Base-by-base conservation (phyloP, 2,888 invertebrate species). In the Cyclophora punctaria region DNA sequence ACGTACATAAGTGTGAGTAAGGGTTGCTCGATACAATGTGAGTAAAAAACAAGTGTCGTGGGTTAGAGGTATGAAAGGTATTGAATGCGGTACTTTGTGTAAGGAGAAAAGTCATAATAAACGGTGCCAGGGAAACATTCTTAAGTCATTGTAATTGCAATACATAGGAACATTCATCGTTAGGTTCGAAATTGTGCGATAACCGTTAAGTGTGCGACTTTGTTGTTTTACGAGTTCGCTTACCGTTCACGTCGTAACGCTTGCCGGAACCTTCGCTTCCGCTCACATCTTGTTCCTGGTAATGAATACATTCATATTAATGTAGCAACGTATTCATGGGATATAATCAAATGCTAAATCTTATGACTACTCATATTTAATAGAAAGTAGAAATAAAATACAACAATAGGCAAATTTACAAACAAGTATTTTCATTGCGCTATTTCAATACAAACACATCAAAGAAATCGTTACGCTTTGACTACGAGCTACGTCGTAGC, bases 281-380 rank as follows among this genome's bases (percentile, higher is more conserved):
- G 56, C 64, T 69, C 2, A 66, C 67, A 47, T 85, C 84, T 67
- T 79, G 81, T 49, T 85, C 85, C 85, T 85, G 66, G 35, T 33
- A 33, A 45, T 48, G 44, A 44, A 51, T 7, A 6, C 20, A 48
- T 41, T 7, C 47, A 51, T 47, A 47, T n/a, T 44, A 44, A 20
- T 20, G 20, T 20, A 20, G 20, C 20, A 20, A 20, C 20, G 20
- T 20, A 20, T 20, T 20, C 20, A 20, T 20, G 20, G 2, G 20
- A 20, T 1, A 20, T 20, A 20, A 20, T 20, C 20, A 20, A 20
- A 20, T 20, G 20, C 20, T 20, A 20, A 20, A 2, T 20, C 20
- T 20, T 20, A 20, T 20, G 20, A 20, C n/a, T n/a, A n/a, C n/a
- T n/a, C 20, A 20, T 20, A 20, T 20, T 20, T 20, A 20, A 20